Evolutionary conservation across 1,140 invertebrate species (phyloP), one percentile per base, ranked within the genome.

Genomic region (Sarcophaga bullata): DNA sequence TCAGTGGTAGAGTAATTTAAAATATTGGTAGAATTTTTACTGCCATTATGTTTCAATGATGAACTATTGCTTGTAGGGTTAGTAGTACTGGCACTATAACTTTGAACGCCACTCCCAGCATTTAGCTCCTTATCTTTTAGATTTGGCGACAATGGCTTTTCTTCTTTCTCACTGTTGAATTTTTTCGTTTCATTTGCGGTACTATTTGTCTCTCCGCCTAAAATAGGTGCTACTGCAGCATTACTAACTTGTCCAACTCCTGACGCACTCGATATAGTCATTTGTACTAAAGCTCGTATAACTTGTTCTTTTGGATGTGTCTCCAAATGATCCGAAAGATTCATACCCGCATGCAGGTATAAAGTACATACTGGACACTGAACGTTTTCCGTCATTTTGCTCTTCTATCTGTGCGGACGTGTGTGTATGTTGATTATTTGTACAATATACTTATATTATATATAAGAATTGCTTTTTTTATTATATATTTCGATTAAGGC

Each of bases 281-380:
- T 86, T 85, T 92, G 91, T 49, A 94, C 93, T 73, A 96, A 90
- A n/a, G 95, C 95, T 86, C 94, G 94, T 84, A 96, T 96, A 47
- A 97, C 95, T 89, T 96, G 95, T 86, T 96, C 95, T 88, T 96
- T 96, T 37, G 95, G 95, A 91, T 96, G 95, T 8, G 95, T 96
- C 86, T 95, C 93, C 87, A 97, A 92, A 90, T 96, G 95, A 83
- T 92, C 93, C 86, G 95, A 94, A 82, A 96, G 90, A 81, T 94
- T 94, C 90, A 96, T 96, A 49, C 95, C 95, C 90, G 95, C 95
- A 84, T 95, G 93, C 75, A 96, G 91, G 88, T 93, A 96, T 68
- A 96, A 91, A 25, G 95, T 96, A 91, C 95, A 96, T 73, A 96
- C 95, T 46, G 95, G 95, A 91, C 95, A 97, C 86, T 92, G 92